These are phyloP conservation scores for Bovichtus diacanthus DNA, from an alignment of 2,797 vertebrate species.

Conservation along the genomic window DNA sequence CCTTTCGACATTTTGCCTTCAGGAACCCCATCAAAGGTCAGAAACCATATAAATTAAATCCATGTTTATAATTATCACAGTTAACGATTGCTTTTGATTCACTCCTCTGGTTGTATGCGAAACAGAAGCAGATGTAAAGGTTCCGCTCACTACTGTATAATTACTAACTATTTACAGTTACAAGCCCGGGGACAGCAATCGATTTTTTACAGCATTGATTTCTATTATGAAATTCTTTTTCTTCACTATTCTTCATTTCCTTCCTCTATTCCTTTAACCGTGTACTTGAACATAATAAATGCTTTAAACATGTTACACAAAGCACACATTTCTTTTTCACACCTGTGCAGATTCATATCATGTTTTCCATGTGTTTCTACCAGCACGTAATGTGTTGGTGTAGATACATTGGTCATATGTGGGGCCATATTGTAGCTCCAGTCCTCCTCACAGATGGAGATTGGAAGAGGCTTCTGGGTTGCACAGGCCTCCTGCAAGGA, in stretches of 20 bases:
- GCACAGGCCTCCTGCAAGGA: conserved; percentile 77
- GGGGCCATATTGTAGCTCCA: conserved; percentile 72
- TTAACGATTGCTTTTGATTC: conserved; percentile 27
- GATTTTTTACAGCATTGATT: neutral
- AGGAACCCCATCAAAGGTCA: conserved; percentile 46
- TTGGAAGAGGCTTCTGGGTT: conserved; percentile 72
- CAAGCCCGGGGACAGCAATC: neutral
- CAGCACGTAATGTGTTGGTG: conserved; percentile 15
- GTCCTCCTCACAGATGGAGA: conserved; percentile 78
- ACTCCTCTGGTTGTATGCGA: neutral
- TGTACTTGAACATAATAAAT: neutral
- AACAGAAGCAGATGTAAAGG: neutral
- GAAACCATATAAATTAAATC: conserved; percentile 41
- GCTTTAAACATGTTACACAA: neutral
- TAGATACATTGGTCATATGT: conserved; percentile 50
- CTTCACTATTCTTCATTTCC: neutral
- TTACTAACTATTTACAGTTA: conserved; percentile 13
- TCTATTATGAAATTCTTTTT: neutral
- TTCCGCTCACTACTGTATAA: conserved; percentile 11
- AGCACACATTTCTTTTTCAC: neutral
- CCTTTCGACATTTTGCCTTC: conserved; percentile 23
- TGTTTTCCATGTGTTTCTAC: conserved; percentile 9
- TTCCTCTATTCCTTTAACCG: neutral
- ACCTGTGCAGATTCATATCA: neutral
- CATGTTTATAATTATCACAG: conserved; percentile 34